Evolutionary conservation across 2,113 vertebrate species (phyloP), one percentile per base, ranked within the genome.

Genomic region (Sebastes schlegelii): DNA sequence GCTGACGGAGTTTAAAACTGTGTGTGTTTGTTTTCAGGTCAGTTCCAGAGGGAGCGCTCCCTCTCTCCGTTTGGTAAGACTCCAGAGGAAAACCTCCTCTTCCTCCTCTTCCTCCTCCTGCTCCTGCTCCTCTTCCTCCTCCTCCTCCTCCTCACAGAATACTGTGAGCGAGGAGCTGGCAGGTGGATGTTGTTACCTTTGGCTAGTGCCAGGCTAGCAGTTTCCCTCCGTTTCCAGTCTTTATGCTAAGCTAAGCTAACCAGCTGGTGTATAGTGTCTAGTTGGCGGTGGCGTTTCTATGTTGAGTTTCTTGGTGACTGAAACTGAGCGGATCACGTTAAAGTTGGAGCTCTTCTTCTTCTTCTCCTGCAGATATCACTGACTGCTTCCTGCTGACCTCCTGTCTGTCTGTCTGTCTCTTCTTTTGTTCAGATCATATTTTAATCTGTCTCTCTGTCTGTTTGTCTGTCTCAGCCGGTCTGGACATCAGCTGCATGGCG

Each of bases 21-120:
- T 95, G 96, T 95, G 96, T 96, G 92, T 98, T 97, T 98, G 96
- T 87, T 96, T 95, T 94, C 97, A 99, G 98, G 97, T 97, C 97
- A 97, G 96, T 98, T 97, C 97, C 97, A 99, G 94, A 96, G 97
- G 95, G 98, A 96, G 90, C 96, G 92, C 93, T 96, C 97, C 90
- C 95, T 96, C 65, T 98, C 97, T 94, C 97, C 96, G 42, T 98
- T 99, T 95, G 98, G 98, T 99, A 99, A 99, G 98, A 95, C 86
- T 72, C 64, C 42, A 69, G 63, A 55, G 42, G 58, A 58, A 0
- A 19, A 82, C 26, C 26, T 34, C 26, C 26, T 34, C 26, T 34
- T 34, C 76, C 79, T 13, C n/a, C 48, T 19, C 9, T 71, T 26
- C 4, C 19, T n/a, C 60, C n/a, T 23, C 17, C 17, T 17, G 2